These are phyloP conservation scores for Eumerus sabulonum DNA, from an alignment of 2,888 invertebrate genomes.

Conservation along the genomic window DNA sequence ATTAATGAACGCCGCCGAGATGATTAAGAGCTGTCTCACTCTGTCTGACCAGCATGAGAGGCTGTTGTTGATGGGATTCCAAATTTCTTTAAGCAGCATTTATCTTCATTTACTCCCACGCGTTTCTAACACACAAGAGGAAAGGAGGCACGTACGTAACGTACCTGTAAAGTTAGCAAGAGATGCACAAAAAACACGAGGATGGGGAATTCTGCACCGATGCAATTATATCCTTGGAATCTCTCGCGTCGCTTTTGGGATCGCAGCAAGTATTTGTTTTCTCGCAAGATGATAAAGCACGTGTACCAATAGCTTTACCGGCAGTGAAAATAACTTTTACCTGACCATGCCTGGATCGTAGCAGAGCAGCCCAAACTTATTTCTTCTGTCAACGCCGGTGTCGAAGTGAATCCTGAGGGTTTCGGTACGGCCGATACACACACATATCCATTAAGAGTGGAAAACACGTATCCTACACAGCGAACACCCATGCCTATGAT, in stretches of 20 bases:
- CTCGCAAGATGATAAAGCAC: too few relatives aligned
- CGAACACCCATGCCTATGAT: too few relatives aligned
- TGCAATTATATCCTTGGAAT: conserved; percentile 2
- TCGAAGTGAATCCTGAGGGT: conserved; percentile 12
- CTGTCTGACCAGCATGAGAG: background rate
- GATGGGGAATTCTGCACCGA: background rate
- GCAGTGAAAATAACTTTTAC: conserved; percentile 71
- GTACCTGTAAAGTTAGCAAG: background rate
- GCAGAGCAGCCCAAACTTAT: conserved; percentile 54
- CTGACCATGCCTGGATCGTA: conserved; percentile 57
- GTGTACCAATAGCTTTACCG: conserved; percentile 38
- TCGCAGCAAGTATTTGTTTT: background rate
- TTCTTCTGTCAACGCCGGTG: conserved; percentile 60
- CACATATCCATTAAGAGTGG: too few relatives aligned
- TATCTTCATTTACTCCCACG: conserved; percentile 11
- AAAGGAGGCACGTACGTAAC: conserved; percentile 6
- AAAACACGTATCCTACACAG: too few relatives aligned
- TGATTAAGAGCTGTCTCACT: too few relatives aligned
- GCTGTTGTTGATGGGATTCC: background rate
- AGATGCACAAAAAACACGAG: background rate
- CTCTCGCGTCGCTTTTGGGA: conserved; percentile 10
- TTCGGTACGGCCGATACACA: background rate
- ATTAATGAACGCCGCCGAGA: too few relatives aligned
- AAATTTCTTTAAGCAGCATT: background rate
- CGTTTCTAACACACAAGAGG: conserved; percentile 7